Evolutionary conservation across 2,113 vertebrate genomes (phyloP).

Genomic region (Ascaphus truei): DNA sequence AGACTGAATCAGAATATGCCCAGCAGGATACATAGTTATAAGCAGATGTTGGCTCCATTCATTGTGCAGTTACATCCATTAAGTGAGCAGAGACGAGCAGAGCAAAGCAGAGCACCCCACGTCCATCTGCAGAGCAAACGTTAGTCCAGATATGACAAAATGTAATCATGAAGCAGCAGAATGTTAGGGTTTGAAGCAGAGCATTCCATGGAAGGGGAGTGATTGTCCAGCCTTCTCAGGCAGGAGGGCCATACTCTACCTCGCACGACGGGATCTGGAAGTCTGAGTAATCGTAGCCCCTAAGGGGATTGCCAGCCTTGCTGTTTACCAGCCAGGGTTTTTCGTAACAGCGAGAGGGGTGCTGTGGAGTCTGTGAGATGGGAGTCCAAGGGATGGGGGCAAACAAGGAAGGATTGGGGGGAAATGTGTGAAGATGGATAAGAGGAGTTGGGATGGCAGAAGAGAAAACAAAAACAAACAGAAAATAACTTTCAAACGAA

Average conservation of each 20-base stretch:
- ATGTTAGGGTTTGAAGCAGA: constrained; percentile 6
- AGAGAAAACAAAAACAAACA: constrained; percentile 42
- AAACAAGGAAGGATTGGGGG: constrained; percentile 32
- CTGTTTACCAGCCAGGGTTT: constrained; percentile 99
- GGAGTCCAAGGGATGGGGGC: constrained; percentile 61
- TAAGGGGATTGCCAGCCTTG: constrained; percentile 87
- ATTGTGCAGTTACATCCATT: too few species aligned
- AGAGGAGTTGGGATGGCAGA: constrained; percentile 40
- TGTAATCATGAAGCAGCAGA: neutral
- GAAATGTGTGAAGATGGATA: constrained; percentile 51
- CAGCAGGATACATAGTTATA: neutral
- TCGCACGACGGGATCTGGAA: constrained; percentile 63
- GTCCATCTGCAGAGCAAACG: neutral
- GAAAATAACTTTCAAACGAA: neutral
- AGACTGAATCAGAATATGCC: neutral
- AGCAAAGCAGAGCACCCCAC: neutral
- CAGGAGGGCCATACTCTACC: constrained; percentile 64
- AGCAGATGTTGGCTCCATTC: too few species aligned
- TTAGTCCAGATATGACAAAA: neutral
- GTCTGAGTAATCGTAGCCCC: constrained; percentile 88
- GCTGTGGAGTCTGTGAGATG: constrained; percentile 85
- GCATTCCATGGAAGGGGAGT: neutral
- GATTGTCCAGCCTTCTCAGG: neutral
- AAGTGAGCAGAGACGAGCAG: too few species aligned
- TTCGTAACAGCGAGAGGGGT: constrained; percentile 94